Evolutionary conservation across 2,888 invertebrate species (phyloP), one percentile per base, ranked within the genome.

Genomic region (Microplitis manilae): DNA sequence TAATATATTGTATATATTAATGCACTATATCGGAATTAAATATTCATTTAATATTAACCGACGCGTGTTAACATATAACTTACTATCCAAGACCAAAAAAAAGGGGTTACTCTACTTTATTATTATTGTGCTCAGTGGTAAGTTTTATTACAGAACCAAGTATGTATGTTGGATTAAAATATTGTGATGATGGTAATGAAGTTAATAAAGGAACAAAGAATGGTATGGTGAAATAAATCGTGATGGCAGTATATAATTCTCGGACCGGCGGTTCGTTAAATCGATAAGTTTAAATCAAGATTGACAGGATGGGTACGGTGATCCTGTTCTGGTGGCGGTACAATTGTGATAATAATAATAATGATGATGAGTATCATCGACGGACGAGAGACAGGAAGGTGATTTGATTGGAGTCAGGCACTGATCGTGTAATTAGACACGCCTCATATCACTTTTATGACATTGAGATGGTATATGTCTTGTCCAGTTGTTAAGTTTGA

Each of bases 351-450:
- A 39, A 61, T 38, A 61, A 71, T 40, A 15, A 71, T 72, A n/a
- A 9, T 41, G 17, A 64, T 72, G 60, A 60, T 70, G 60, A 38
- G 30, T 70, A 59, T 69, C 20, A 60, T 60, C n/a, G 59, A 60
- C n/a, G 20, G 30, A 13, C 6, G 17, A 70, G 30, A 41, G 84
- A 86, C 86, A 86, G 86, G 86, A 86, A 84, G 86, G 82, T 80
- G 84, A 80, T 84, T 86, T 83, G 86, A 86, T 87, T 85, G 86
- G 73, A 30, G 68, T 77, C 77, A 68, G 70, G 75, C 78, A 81
- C 84, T 85, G 85, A 86, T 87, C 85, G 83, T 81, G 87, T 87
- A 88, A 89, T 89, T 88, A 87, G 89, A 87, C 87, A 89, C 87
- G 87, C 85, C 87, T 89, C 88, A 87, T 87, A 87, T 88, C 86